Evolutionary conservation across 2,888 invertebrate genomes (phyloP).

Genomic region (Melieria omissa): DNA sequence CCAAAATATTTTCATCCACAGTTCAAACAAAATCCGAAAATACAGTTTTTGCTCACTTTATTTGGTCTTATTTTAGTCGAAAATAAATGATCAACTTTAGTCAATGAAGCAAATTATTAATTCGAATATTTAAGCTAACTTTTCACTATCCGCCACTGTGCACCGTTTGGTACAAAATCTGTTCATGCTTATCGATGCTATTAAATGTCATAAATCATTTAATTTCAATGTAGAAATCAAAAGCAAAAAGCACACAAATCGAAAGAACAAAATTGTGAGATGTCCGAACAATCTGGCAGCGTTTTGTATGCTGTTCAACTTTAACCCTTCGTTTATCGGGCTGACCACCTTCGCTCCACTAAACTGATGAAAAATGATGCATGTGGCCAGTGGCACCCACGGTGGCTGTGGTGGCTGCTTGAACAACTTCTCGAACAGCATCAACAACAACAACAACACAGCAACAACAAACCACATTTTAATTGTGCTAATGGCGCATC

Average conservation of each 20-base stretch:
- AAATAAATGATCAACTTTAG: too few relatives aligned
- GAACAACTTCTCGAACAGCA: background rate
- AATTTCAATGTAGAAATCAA: background rate
- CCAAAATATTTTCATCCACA: too few relatives aligned
- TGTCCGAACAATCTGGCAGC: background rate
- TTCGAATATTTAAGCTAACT: too few relatives aligned
- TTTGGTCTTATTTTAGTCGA: too few relatives aligned
- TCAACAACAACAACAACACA: conserved; percentile 12
- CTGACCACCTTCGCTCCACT: conserved; percentile 52
- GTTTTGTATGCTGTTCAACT: conserved; percentile 17
- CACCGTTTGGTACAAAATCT: background rate
- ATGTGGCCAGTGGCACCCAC: background rate
- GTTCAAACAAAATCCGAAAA: too few relatives aligned
- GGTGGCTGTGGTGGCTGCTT: too few relatives aligned
- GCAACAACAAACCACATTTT: conserved; percentile 35
- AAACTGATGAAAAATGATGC: conserved; percentile 60
- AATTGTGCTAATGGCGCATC: conserved; percentile 45
- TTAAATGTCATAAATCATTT: conserved; percentile 18
- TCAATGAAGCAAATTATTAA: too few relatives aligned
- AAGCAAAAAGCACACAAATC: background rate
- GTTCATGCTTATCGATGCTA: conserved; percentile 6
- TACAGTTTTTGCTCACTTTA: too few relatives aligned
- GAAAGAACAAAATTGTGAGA: too few relatives aligned
- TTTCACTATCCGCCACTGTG: background rate
- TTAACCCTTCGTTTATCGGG: conserved; percentile 2